Evolutionary conservation across 2,113 vertebrate genomes (phyloP).

Genomic region (Telmatochromis sp.): DNA sequence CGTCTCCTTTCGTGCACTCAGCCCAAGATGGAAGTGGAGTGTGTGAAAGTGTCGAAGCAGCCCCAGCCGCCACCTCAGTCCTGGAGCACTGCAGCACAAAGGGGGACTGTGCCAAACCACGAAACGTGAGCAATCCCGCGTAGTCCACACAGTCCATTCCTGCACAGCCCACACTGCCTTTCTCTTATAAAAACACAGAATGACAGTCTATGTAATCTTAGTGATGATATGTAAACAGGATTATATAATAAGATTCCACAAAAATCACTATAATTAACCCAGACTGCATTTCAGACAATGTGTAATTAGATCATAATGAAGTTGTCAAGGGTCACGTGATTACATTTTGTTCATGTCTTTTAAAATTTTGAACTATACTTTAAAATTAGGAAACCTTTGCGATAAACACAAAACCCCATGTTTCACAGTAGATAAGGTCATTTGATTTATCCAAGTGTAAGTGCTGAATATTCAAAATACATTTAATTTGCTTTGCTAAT

Average conservation of each 20-base stretch:
- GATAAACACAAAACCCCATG: not conserved
- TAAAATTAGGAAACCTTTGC: not conserved
- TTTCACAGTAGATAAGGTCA: not conserved
- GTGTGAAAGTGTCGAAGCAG: constrained; percentile 51
- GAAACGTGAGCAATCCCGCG: constrained; percentile 55
- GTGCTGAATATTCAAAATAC: not conserved
- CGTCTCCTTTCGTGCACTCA: not conserved
- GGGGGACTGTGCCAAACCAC: constrained; percentile 39
- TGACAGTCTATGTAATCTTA: not conserved
- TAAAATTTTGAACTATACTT: not conserved
- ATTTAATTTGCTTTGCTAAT: not conserved
- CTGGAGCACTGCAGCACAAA: constrained; percentile 55
- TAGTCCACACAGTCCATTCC: not conserved
- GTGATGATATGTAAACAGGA: not conserved
- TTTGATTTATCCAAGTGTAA: not conserved
- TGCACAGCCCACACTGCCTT: not conserved
- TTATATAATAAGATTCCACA: not conserved
- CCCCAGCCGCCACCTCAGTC: constrained; percentile 39
- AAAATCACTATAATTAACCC: not conserved
- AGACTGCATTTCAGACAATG: not conserved
- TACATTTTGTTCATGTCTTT: not conserved
- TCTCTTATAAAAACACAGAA: not conserved
- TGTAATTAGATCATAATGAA: not conserved
- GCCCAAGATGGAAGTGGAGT: constrained; percentile 67
- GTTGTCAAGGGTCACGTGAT: not conserved